phyloP scores from a whole-genome alignment of 2,888 invertebrate genomes.

The Aporophyla nigra region DNA sequence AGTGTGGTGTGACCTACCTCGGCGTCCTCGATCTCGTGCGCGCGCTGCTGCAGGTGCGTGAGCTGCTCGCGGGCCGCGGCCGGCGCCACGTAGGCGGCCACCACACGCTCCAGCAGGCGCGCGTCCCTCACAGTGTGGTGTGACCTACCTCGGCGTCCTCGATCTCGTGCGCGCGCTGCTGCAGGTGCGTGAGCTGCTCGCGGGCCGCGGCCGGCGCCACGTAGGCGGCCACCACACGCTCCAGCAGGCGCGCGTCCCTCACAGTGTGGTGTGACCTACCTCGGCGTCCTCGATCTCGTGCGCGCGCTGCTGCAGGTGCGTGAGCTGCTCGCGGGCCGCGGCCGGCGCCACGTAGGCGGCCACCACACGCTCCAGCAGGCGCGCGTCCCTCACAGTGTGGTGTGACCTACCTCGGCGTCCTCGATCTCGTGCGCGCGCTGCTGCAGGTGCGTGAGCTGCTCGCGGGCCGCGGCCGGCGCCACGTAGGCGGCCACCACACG shows the following conservation, averaged over 20 bases:
- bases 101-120: conserved; percentile 77
- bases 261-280: conserved; percentile 73
- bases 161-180: conserved; percentile 57
- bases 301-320: conserved; percentile 55
- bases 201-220: conserved; percentile 69
- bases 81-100: conserved; percentile 89
- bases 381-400: conserved; percentile 47
- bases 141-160: conserved; percentile 65
- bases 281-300: conserved; percentile 65
- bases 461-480: conserved; percentile 65
- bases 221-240: conserved; percentile 89
- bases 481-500: conserved; percentile 90
- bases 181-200: conserved; percentile 62
- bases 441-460: conserved; percentile 63
- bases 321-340: conserved; percentile 61
- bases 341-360: conserved; percentile 87
- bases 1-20: conserved; percentile 74
- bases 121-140: conserved; percentile 72
- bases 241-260: conserved; percentile 73
- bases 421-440: conserved; percentile 58
- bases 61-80: conserved; percentile 62
- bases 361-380: conserved; percentile 82
- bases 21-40: conserved; percentile 62
- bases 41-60: conserved; percentile 53
- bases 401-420: conserved; percentile 76